A percentile compares a stretch with the other conserved stretches of the same genome.
Evolutionary conservation across 1,140 invertebrate genomes (phyloP).

Genomic region (Phocides pigmalion): DNA sequence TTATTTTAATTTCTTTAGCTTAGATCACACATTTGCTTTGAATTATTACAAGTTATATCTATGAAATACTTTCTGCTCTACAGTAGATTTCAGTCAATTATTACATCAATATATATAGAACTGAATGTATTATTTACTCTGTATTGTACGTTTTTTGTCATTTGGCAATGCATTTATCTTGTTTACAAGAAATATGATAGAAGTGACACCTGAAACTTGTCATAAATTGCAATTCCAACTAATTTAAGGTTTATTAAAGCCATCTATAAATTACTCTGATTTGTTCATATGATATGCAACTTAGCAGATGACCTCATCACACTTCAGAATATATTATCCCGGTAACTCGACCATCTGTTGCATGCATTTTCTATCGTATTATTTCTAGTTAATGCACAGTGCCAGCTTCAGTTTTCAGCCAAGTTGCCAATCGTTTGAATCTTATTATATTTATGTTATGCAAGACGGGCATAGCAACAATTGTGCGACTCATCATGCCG

Average conservation of each 20-base stretch:
- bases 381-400: conserved; percentile 23
- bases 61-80: background rate
- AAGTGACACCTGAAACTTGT: background rate
- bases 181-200: background rate
- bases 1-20: background rate
- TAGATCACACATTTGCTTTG: background rate
- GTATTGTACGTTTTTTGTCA: too few relatives aligned
- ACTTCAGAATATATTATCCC: conserved; percentile 12
- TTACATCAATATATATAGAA: too few relatives aligned
- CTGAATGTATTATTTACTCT: too few relatives aligned
- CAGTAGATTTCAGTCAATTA: too few relatives aligned
- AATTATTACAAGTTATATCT: background rate
- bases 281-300: conserved; percentile 5
- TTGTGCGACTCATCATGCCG: background rate
- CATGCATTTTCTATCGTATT: conserved; percentile 13
- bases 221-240: conserved; percentile 1
- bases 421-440: conserved; percentile 16
- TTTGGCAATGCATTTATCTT: background rate
- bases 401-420: conserved; percentile 23
- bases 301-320: conserved; percentile 11
- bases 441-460: conserved; percentile 19
- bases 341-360: conserved; percentile 23
- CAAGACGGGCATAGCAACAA: background rate
- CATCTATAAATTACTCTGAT: conserved; percentile 9
- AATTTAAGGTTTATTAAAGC: conserved; percentile 2